These are phyloP conservation scores for Drosophila acutilabella DNA, from an alignment of 2,888 invertebrate genomes.

Conservation along the genomic window DNA sequence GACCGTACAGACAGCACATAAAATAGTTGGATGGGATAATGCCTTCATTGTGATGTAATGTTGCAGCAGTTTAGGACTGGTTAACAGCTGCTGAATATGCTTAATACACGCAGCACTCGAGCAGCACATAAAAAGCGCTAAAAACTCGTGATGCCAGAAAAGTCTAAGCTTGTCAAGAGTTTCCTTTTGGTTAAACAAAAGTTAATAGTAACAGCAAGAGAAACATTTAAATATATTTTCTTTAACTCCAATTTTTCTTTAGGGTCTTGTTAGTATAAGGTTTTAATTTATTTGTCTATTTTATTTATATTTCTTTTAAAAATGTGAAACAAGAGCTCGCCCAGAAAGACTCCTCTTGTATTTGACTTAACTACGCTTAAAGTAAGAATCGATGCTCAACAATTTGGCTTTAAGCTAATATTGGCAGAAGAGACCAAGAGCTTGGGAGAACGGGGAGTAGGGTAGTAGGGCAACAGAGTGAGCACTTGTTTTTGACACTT, in stretches of 20 bases:
- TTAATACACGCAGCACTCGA: conserved; percentile 4
- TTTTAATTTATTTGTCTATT: too few species aligned
- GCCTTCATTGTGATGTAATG: conserved; percentile 36
- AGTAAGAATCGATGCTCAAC: background rate
- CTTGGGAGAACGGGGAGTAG: background rate
- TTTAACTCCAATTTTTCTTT: too few species aligned
- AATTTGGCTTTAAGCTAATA: conserved; percentile 19
- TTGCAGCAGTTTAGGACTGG: conserved; percentile 20
- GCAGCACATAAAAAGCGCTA: background rate
- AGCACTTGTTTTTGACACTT: conserved; percentile 14
- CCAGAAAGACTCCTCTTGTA: background rate
- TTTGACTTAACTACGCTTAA: conserved; percentile 2
- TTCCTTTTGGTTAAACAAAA: background rate
- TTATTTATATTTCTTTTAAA: too few species aligned
- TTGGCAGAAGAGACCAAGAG: background rate
- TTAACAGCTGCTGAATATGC: conserved; percentile 11
- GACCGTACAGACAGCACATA: conserved; percentile 32
- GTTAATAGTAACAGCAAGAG: too few species aligned
- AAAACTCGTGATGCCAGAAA: background rate
- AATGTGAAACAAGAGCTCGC: too few species aligned
- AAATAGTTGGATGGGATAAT: conserved; percentile 36
- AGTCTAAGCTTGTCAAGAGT: background rate
- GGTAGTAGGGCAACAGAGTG: background rate
- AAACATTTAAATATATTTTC: too few species aligned
- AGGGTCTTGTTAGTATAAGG: too few species aligned